These are phyloP conservation scores for Megaceryle alcyon DNA, from an alignment of 2,797 vertebrate species.

Conservation along the genomic window DNA sequence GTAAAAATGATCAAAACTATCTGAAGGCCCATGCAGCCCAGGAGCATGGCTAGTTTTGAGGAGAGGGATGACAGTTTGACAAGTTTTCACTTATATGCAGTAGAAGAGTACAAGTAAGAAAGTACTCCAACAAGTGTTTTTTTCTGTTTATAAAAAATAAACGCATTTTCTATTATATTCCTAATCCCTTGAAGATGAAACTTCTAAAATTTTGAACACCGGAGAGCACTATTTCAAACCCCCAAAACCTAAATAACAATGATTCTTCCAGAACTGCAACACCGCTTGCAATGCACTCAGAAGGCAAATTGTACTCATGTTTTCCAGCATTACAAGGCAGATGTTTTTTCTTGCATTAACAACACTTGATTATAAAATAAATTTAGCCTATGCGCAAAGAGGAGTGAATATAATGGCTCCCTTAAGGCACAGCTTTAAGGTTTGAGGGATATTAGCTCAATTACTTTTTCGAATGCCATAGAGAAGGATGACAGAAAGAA, in stretches of 20 bases:
- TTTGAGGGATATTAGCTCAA: background rate
- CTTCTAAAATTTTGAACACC: background rate
- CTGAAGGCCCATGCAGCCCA: background rate
- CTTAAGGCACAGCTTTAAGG: slow-evolving; percentile 4
- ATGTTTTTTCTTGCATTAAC: slow-evolving; percentile 15
- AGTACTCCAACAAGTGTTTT: background rate
- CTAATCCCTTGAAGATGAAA: background rate
- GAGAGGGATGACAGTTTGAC: background rate
- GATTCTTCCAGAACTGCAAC: background rate
- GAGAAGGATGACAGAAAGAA: slow-evolving; percentile 1
- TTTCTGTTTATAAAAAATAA: background rate
- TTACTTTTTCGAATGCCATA: slow-evolving; percentile 7
- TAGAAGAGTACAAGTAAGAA: background rate
- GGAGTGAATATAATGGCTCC: slow-evolving; percentile 4
- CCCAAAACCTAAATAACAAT: background rate
- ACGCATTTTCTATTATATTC: background rate
- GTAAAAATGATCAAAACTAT: background rate
- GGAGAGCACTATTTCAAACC: background rate
- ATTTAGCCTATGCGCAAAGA: background rate
- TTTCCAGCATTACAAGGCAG: slow-evolving; percentile 17
- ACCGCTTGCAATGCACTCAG: background rate
- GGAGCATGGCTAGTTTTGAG: background rate
- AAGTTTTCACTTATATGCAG: background rate
- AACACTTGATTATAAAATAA: slow-evolving; percentile 43
- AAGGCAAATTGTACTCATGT: slow-evolving; percentile 24